Evolutionary conservation across 2,797 vertebrate species (phyloP).

Genomic region (Otus scops): DNA sequence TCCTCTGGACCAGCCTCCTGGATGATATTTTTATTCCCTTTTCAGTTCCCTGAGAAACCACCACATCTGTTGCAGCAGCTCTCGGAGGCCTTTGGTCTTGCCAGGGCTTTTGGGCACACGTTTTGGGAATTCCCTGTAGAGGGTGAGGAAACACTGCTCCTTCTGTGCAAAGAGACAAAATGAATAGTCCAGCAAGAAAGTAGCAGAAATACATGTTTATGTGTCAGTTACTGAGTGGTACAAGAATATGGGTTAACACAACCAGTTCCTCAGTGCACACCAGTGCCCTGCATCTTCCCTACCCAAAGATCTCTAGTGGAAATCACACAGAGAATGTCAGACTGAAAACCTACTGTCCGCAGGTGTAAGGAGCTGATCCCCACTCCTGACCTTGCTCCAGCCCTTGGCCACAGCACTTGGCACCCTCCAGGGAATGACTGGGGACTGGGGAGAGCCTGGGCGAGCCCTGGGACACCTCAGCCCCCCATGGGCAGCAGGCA

Average conservation of each 20-base stretch:
- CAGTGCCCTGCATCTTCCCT: not conserved
- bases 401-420: not conserved
- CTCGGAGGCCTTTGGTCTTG: not conserved
- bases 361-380: rapidly evolving
- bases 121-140: not conserved
- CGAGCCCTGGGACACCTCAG: not conserved
- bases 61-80: not conserved
- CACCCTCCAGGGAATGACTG: not conserved
- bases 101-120: not conserved
- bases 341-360: not conserved
- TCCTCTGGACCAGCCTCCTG: not conserved
- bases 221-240: conserved; percentile 28
- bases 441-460: not conserved
- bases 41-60: not conserved
- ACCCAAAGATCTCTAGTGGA: not conserved
- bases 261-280: not conserved
- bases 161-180: not conserved
- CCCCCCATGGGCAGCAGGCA: not conserved
- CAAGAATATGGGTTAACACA: conserved; percentile 1
- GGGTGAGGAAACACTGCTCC: not conserved
- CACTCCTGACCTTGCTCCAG: not conserved
- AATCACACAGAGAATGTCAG: not conserved
- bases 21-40: not conserved
- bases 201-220: conserved; percentile 52
- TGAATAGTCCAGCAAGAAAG: not conserved